These are phyloP conservation scores for Lasioglossum morio DNA, from an alignment of 2,888 invertebrate genomes.

Conservation along the genomic window DNA sequence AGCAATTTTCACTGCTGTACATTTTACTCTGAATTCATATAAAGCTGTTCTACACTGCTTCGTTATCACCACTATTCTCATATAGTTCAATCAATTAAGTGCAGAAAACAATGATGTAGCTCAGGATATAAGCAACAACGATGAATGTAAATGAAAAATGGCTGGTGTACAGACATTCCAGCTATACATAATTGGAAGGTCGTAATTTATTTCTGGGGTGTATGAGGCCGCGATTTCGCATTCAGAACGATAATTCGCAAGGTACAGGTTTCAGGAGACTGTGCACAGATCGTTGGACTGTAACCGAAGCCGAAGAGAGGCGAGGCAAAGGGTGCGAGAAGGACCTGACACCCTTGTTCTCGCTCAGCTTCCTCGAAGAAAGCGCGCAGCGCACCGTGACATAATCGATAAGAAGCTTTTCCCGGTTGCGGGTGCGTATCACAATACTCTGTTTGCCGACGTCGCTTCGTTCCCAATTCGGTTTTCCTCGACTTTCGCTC, in stretches of 20 bases:
- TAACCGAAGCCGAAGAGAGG: constrained; percentile 38
- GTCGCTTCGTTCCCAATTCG: constrained; percentile 2
- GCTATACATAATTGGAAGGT: too few relatives aligned
- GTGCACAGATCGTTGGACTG: constrained; percentile 33
- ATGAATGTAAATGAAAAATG: too few relatives aligned
- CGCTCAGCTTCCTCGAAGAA: constrained; percentile 52
- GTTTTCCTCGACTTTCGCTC: constrained; percentile 8
- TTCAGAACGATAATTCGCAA: constrained; percentile 28
- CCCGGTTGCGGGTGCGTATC: constrained; percentile 10
- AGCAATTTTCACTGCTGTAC: too few relatives aligned
- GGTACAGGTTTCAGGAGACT: constrained; percentile 7
- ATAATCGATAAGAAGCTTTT: constrained; percentile 68
- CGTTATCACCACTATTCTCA: too few relatives aligned
- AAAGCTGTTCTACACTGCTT: too few relatives aligned
- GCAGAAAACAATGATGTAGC: too few relatives aligned
- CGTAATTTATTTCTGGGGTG: too few relatives aligned
- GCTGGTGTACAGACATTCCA: too few relatives aligned
- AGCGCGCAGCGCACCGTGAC: constrained; percentile 54
- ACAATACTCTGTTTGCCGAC: neutral
- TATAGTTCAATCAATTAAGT: too few relatives aligned
- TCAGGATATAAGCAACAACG: too few relatives aligned
- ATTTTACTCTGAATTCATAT: too few relatives aligned
- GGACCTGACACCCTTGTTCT: constrained; percentile 31
- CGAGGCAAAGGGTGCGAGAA: constrained; percentile 29
- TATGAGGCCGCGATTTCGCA: neutral